Percentiles rank a stretch among this genome's conserved stretches.
Conservation (phyloP, 64 coral and sea anemone genomes). For the Pocillopora verrucosa region DNA sequence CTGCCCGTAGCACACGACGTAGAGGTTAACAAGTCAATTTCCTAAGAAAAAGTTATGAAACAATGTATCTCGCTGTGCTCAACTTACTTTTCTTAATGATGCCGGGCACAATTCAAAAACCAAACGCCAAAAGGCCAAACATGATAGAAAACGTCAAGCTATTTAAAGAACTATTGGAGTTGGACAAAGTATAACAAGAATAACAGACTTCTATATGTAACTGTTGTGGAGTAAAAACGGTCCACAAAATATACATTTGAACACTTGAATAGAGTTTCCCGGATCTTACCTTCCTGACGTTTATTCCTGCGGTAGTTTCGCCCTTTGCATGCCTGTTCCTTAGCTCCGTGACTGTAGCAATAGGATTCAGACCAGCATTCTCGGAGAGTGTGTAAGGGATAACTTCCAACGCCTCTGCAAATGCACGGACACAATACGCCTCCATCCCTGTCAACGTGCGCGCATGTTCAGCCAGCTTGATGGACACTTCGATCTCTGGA, state of each 20-base stretch:
- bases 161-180: no score
- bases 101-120: no score
- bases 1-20: no score
- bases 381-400: conserved; percentile 95
- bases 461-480: conserved; percentile 79
- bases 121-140: no score
- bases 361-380: conserved; percentile 96
- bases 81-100: no score
- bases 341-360: conserved; percentile 93
- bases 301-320: conserved; percentile 90
- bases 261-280: neutral
- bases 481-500: conserved; percentile 92
- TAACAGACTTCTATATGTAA: neutral
- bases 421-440: conserved; percentile 92
- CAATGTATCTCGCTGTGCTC: no score
- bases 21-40: no score
- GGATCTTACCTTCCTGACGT: conserved; percentile 85
- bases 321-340: conserved; percentile 94
- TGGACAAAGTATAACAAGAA: no score
- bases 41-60: no score
- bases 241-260: neutral
- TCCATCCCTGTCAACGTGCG: conserved; percentile 94
- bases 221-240: neutral
- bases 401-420: conserved; percentile 90
- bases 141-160: no score